These are phyloP conservation scores for Drosophila eohydei DNA, from an alignment of 2,888 invertebrate genomes.

Conservation along the genomic window DNA sequence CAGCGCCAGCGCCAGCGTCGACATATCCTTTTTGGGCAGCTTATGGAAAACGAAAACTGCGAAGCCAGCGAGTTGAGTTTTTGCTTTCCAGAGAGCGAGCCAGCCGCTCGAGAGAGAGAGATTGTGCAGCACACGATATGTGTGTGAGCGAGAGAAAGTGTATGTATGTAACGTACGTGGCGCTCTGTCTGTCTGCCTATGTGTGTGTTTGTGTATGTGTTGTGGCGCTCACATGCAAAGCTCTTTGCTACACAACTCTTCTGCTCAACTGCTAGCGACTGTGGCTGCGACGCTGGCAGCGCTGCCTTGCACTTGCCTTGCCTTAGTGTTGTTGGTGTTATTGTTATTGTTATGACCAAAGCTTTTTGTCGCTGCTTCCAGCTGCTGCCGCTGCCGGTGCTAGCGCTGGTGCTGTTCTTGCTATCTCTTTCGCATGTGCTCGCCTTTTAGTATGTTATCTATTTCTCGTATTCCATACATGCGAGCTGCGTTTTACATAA, in stretches of 20 bases:
- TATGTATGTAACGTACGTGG: constrained; percentile 56
- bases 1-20: constrained; percentile 32
- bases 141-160: constrained; percentile 24
- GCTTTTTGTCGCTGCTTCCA: constrained; percentile 61
- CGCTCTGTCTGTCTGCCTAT: constrained; percentile 43
- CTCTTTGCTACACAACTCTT: constrained; percentile 69
- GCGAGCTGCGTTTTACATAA: constrained; percentile 61
- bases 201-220: constrained; percentile 33
- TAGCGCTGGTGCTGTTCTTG: constrained; percentile 45
- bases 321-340: constrained; percentile 32
- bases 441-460: constrained; percentile 80
- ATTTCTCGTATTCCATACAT: constrained; percentile 72
- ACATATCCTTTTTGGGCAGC: constrained; percentile 66
- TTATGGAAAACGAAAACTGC: constrained; percentile 70
- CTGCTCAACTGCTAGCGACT: constrained; percentile 58
- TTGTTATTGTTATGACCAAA: constrained; percentile 51
- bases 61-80: constrained; percentile 73
- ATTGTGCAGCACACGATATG: constrained; percentile 39
- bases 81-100: constrained; percentile 62
- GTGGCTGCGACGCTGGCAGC: constrained; percentile 50
- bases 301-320: constrained; percentile 45
- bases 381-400: constrained; percentile 47
- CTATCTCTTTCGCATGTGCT: constrained; percentile 73
- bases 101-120: constrained; percentile 45
- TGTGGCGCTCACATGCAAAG: constrained; percentile 64